These are phyloP conservation scores for Trigoniulus corallinus DNA, from an alignment of 1,140 invertebrate genomes.

Conservation along the genomic window DNA sequence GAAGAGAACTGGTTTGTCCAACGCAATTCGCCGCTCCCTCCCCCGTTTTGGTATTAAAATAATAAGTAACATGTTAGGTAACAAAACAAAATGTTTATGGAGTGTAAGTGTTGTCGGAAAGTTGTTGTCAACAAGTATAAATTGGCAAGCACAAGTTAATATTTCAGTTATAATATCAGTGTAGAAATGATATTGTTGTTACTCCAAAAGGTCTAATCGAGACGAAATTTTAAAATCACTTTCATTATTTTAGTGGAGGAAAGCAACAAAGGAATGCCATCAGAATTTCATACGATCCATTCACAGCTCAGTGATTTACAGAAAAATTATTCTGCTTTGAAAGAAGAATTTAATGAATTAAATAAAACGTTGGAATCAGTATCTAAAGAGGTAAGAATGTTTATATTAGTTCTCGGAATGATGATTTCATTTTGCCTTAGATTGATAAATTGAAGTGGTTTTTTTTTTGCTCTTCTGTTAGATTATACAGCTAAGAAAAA, in stretches of 20 bases:
- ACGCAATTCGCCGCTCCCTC: no score
- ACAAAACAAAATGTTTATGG: no score
- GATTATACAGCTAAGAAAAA: conserved; percentile 11
- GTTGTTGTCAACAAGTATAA: no score
- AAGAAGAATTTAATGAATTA: background rate
- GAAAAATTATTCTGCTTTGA: background rate
- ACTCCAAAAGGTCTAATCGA: no score
- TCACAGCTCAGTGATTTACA: background rate
- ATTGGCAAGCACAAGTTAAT: no score
- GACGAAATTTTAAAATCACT: no score
- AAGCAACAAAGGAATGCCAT: background rate
- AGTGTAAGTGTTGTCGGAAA: no score
- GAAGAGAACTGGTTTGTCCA: no score
- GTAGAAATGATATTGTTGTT: no score
- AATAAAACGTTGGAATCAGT: conserved; percentile 1
- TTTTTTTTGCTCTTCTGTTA: background rate
- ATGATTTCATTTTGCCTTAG: background rate
- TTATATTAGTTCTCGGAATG: background rate
- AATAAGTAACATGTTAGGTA: no score
- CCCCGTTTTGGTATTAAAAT: no score
- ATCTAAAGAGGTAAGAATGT: background rate
- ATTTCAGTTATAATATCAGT: no score
- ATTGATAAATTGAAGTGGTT: background rate
- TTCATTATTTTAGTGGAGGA: background rate
- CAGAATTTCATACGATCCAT: background rate